phyloP scores from a whole-genome alignment of 2,797 vertebrate genomes.

The Chaetodon trifasciatus region DNA sequence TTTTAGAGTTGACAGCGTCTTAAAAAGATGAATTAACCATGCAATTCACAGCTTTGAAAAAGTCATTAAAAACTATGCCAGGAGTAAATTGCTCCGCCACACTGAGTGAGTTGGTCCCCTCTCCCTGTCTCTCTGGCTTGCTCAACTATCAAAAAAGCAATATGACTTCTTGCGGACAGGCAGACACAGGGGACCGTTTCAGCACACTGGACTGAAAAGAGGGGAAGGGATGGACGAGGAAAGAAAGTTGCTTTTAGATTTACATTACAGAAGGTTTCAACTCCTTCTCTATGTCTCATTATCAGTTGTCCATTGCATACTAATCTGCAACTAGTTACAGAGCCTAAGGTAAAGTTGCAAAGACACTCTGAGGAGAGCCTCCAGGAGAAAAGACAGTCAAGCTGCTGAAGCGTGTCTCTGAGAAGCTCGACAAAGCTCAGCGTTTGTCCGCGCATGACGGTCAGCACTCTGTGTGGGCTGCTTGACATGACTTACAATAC shows the following conservation, averaged over 20 bases:
- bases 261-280: slow-evolving; percentile 17
- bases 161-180: slow-evolving; percentile 55
- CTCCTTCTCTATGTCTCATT: slow-evolving; percentile 2
- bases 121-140: slow-evolving; percentile 1
- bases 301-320: not conserved
- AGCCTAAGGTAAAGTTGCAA: slow-evolving; percentile 1
- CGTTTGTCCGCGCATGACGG: slow-evolving; percentile 42
- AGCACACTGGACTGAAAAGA: slow-evolving; percentile 31
- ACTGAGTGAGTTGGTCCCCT: slow-evolving; percentile 54
- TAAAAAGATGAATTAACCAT: slow-evolving; percentile 68
- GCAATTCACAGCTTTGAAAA: slow-evolving; percentile 71
- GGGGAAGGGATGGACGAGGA: not conserved
- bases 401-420: slow-evolving; percentile 27
- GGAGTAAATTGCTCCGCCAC: slow-evolving; percentile 72
- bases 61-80: slow-evolving; percentile 72
- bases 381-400: slow-evolving; percentile 10
- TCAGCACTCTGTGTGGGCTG: slow-evolving; percentile 25
- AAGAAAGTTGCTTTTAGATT: not conserved
- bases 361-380: not conserved
- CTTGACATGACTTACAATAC: slow-evolving; percentile 36
- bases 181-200: slow-evolving; percentile 27
- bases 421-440: slow-evolving; percentile 26
- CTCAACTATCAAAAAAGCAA: slow-evolving; percentile 57
- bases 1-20: slow-evolving; percentile 57
- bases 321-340: slow-evolving; percentile 4